Base-by-base conservation (phyloP, 2,113 vertebrate species). In the Albula goreensis region DNA sequence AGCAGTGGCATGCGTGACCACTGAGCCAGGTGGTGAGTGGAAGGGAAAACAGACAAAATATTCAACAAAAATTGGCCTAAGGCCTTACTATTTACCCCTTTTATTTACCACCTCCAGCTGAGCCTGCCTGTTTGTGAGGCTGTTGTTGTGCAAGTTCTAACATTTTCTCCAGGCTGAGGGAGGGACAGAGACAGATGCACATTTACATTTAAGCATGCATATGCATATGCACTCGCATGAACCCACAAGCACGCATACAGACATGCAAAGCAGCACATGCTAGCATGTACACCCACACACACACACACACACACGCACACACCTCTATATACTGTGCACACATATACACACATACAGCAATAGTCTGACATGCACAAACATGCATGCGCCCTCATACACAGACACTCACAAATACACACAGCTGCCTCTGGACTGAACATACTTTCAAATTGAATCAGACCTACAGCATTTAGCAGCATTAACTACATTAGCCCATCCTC, bases 241-340 rank as follows among this genome's bases (percentile, higher is more conserved):
- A 31, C n/a, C 60, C 83, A 87, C 89, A 57, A 60, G 25, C 50
- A 82, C 52, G 60, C 52, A 82, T 49, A 84, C 41, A 70, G n/a
- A 66, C 78, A 25, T 15, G 77, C 19, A 25, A 10, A 31, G 9
- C 19, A 48, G 22, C 60, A 50, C 57, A 66, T 41, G 50, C 83
- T 74, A 57, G 50, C 48, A 50, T 48, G 74, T 48, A 74, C 83
- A 84, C 31, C 50, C 41, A 53, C 79, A 82, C 87, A 84, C 88
- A 86, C 52, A 70, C 74, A 60, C 63, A 78, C 78, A 85, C 48
- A 81, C 48, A 49, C n/a, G 57, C 17, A 82, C 57, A 48, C 41
- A 60, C 56, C 6, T 9, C 31, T 41, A 41, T 41, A 41, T 41
- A 41, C 31, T 41, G 31, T 41, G 25, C 51, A 82, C 52, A 82